These are phyloP conservation scores for Pygocentrus nattereri DNA, from an alignment of 2,797 vertebrate species.

Conservation along the genomic window DNA sequence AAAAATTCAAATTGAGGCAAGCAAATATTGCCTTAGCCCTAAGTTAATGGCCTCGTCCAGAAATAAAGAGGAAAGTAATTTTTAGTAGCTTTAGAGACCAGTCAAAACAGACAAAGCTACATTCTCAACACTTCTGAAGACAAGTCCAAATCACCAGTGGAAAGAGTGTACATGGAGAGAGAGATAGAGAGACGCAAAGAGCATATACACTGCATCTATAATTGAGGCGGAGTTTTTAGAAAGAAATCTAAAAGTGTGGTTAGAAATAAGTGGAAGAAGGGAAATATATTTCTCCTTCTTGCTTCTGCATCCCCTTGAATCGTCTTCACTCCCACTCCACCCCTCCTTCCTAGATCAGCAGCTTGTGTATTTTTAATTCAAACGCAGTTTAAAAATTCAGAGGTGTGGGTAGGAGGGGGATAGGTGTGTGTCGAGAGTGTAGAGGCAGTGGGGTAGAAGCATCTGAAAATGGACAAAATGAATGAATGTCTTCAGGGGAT, in stretches of 20 bases:
- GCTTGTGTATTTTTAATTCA: conserved; percentile 81
- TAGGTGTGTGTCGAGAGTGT: not conserved
- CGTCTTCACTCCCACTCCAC: too few relatives aligned
- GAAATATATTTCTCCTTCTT: conserved; percentile 70
- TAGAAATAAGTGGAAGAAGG: conserved; percentile 58
- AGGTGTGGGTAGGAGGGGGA: conserved; percentile 42
- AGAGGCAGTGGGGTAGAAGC: conserved; percentile 59
- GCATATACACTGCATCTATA: conserved; percentile 75
- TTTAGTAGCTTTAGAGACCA: not conserved
- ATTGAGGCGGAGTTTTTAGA: conserved; percentile 80
- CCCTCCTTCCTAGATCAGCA: conserved; percentile 65
- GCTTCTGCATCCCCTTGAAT: too few relatives aligned
- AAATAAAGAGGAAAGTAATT: too few relatives aligned
- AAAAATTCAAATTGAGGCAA: too few relatives aligned
- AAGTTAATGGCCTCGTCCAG: not conserved
- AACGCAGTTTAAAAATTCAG: conserved; percentile 82
- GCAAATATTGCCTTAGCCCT: not conserved
- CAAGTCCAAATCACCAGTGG: conserved; percentile 51
- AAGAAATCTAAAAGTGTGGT: conserved; percentile 80
- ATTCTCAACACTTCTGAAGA: not conserved
- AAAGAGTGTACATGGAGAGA: conserved; percentile 34
- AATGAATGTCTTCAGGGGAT: conserved; percentile 77
- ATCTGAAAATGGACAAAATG: conserved; percentile 82
- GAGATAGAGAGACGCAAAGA: conserved; percentile 30
- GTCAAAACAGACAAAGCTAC: not conserved